Percentiles rank a stretch among this genome's conserved stretches.
These are phyloP conservation scores for Cochlearius cochlearius DNA, from an alignment of 2,113 vertebrate genomes.

Conservation along the genomic window DNA sequence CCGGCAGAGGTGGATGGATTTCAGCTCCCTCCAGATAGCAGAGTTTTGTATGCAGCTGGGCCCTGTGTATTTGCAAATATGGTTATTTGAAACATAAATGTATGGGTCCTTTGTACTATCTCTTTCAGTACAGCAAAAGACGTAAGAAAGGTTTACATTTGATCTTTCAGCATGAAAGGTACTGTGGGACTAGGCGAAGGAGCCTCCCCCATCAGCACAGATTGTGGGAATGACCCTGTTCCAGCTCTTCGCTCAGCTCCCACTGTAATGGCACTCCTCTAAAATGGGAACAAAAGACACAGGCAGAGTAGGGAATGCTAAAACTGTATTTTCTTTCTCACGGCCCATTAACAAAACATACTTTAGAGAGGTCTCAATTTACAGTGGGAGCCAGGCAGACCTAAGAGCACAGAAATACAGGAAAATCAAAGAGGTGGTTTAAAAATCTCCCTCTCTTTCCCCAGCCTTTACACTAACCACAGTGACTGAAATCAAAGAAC, in stretches of 20 bases:
- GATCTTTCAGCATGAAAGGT: background rate
- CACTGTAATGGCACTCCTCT: background rate
- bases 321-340: constrained; percentile 34
- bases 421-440: background rate
- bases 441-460: background rate
- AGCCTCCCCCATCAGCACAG: background rate
- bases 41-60: background rate
- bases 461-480: background rate
- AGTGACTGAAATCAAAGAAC: background rate
- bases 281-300: background rate
- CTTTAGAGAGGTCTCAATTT: constrained; percentile 9
- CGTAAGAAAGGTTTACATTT: background rate
- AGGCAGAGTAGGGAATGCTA: background rate
- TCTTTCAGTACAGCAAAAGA: background rate
- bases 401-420: background rate
- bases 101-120: background rate
- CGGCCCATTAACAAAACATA: constrained; percentile 12
- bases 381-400: background rate
- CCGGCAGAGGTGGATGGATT: background rate
- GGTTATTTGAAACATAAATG: background rate
- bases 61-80: background rate
- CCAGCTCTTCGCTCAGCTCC: background rate
- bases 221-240: background rate
- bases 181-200: fast-evolving
- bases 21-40: background rate